Percentiles rank a stretch among this genome's conserved stretches.
Conservation (phyloP, 2,797 vertebrate species). For the Cyprinodon diabolis region DNA sequence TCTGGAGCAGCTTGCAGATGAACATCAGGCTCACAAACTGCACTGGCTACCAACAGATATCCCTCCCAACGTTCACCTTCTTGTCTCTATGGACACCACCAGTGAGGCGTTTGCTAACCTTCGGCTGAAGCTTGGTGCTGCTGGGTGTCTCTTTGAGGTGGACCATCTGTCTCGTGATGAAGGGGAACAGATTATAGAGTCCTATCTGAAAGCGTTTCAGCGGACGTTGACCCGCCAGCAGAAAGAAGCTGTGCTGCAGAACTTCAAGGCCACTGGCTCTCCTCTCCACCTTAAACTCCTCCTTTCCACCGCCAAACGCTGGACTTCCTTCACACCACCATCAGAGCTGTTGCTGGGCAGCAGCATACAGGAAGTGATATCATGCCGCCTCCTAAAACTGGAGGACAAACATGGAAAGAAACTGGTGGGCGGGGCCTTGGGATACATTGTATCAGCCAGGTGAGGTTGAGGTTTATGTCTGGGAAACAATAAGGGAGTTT, state of each 20-base stretch:
- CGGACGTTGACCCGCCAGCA: conserved; percentile 71
- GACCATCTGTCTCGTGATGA: conserved; percentile 71
- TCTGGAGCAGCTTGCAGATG: conserved; percentile 76
- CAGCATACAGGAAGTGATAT: conserved; percentile 70
- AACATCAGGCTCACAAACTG: conserved; percentile 51
- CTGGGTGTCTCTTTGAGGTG: conserved; percentile 71
- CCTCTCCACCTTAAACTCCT: conserved; percentile 80
- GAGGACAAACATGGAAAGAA: conserved; percentile 81
- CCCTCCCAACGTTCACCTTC: conserved; percentile 79
- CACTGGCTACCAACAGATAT: conserved; percentile 80
- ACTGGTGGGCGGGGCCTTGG: conserved; percentile 77
- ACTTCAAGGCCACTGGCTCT: conserved; percentile 72
- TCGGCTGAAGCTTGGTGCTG: conserved; percentile 38
- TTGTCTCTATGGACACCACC: conserved; percentile 75
- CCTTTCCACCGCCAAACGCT: conserved; percentile 75
- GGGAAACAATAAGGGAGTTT: too few relatives aligned
- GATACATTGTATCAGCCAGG: conserved; percentile 82
- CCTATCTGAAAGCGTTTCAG: conserved; percentile 54
- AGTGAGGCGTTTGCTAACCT: conserved; percentile 57
- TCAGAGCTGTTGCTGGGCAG: conserved; percentile 57
- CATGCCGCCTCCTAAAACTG: conserved; percentile 72
- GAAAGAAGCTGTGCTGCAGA: conserved; percentile 57
- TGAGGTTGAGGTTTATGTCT: conserved; percentile 37
- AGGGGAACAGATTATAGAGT: conserved; percentile 70
- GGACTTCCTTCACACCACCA: conserved; percentile 75